Conservation (phyloP, 2,113 vertebrate genomes). For the Xerus inauris region DNA sequence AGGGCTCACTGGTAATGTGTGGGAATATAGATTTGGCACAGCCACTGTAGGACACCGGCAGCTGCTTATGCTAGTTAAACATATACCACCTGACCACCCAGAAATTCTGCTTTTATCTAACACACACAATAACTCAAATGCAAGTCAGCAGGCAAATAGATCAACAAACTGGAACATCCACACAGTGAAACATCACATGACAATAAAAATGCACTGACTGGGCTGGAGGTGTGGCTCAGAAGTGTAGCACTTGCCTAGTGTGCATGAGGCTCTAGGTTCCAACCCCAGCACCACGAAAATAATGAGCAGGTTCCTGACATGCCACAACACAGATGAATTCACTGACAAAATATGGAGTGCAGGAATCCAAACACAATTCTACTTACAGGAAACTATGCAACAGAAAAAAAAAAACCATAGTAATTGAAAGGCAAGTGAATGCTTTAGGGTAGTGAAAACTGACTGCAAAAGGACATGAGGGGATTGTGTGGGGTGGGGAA, state of each 20-base stretch:
- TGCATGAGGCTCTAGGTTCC: background rate
- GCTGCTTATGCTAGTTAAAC: background rate
- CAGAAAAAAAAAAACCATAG: background rate
- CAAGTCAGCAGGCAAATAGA: background rate
- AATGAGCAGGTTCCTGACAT: no score
- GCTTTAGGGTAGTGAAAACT: background rate
- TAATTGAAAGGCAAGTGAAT: background rate
- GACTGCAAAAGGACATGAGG: background rate
- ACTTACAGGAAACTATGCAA: fast-evolving
- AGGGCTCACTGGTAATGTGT: fast-evolving
- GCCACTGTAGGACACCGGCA: background rate
- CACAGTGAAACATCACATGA: background rate
- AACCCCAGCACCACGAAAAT: background rate
- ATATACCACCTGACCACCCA: background rate
- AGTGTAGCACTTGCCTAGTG: background rate
- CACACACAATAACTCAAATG: no score
- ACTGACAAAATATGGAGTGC: background rate
- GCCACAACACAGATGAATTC: background rate
- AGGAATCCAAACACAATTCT: background rate
- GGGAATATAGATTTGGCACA: fast-evolving
- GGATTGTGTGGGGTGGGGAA: background rate
- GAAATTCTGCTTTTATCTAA: background rate
- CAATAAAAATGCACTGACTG: fast-evolving
- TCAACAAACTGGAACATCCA: background rate
- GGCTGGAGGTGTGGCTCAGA: background rate